A percentile compares a stretch with the other conserved stretches of the same genome.
These are phyloP conservation scores for Thermophis baileyi DNA, from an alignment of 2,113 vertebrate genomes.

Conservation along the genomic window DNA sequence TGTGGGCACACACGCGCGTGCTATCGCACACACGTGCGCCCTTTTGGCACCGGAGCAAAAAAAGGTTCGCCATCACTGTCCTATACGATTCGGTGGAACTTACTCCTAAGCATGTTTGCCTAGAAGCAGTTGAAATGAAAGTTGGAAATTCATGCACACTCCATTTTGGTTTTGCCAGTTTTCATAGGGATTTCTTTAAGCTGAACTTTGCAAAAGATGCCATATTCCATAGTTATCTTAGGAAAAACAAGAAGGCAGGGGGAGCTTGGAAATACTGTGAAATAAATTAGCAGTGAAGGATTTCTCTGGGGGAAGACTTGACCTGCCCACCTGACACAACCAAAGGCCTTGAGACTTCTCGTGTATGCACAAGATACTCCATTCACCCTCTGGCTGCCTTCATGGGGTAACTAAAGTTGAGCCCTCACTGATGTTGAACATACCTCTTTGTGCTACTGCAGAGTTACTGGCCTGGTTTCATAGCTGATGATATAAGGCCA, in stretches of 20 bases:
- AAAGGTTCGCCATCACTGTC: too few species aligned
- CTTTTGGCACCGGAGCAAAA: too few species aligned
- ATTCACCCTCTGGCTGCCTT: neutral
- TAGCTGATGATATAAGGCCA: neutral
- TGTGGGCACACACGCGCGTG: too few species aligned
- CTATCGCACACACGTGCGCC: too few species aligned
- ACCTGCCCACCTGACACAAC: neutral
- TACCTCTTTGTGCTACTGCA: neutral
- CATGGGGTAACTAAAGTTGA: neutral
- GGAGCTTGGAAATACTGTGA: slow-evolving; percentile 10
- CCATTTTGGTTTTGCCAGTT: neutral
- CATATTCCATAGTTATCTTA: neutral
- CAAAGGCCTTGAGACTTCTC: neutral
- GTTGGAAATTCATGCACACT: neutral
- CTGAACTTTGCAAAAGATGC: neutral
- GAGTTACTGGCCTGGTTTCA: neutral
- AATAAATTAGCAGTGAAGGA: slow-evolving; percentile 1
- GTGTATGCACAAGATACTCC: neutral
- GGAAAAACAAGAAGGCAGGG: neutral
- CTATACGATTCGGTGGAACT: neutral
- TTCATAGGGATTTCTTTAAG: neutral
- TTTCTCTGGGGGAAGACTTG: neutral
- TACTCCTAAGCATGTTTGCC: too few species aligned
- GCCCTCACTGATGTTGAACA: neutral
- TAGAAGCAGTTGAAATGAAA: neutral